phyloP scores from a whole-genome alignment of 2,797 vertebrate species.

The Heteromormyrus szaboi region DNA sequence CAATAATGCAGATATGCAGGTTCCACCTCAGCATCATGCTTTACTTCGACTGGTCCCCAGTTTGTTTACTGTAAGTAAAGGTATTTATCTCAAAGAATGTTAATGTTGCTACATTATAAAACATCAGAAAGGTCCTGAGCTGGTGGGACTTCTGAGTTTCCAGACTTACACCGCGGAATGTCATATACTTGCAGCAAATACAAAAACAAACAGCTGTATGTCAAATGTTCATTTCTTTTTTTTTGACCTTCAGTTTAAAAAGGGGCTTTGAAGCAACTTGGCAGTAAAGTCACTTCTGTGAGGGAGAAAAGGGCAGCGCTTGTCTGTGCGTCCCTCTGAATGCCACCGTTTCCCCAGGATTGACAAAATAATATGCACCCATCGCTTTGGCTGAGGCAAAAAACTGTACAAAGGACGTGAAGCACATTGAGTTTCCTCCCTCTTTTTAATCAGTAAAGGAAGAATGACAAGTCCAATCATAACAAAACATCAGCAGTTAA shows the following conservation, averaged over 20 bases:
- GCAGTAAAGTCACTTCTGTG: conserved; percentile 49
- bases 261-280: conserved; percentile 26
- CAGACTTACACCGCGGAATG: not conserved
- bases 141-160: not conserved
- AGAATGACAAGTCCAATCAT: conserved; percentile 98
- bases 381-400: conserved; percentile 75
- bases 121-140: not conserved
- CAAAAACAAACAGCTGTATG: conserved; percentile 1
- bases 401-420: conserved; percentile 79
- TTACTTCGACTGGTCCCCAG: not conserved
- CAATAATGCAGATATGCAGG: not conserved
- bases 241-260: conserved; percentile 19
- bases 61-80: not conserved
- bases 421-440: conserved; percentile 63
- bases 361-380: conserved; percentile 98
- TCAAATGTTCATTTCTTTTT: not conserved
- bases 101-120: not conserved
- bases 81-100: not conserved
- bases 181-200: not conserved
- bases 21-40: not conserved
- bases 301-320: conserved; percentile 48
- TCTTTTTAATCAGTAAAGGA: conserved; percentile 98
- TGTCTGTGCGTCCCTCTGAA: conserved; percentile 61
- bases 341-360: conserved; percentile 75
- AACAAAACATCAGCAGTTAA: conserved; percentile 96